phyloP scores from a whole-genome alignment of 2,888 invertebrate genomes.

The Frankliniella fusca region DNA sequence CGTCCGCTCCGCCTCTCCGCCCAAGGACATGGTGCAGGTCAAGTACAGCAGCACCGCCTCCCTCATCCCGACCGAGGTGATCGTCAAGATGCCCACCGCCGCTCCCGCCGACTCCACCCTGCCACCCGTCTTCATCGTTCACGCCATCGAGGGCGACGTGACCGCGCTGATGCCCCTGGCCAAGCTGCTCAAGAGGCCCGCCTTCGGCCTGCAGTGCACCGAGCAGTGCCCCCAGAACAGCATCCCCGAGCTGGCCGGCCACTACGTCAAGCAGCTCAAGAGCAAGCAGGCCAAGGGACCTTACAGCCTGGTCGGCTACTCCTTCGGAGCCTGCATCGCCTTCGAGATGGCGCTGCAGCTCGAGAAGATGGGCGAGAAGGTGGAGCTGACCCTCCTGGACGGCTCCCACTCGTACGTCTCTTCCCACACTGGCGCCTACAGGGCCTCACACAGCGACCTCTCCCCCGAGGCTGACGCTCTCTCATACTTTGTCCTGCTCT shows the following conservation, averaged over 20 bases:
- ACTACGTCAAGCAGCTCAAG: constrained; percentile 69
- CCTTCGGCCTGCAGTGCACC: constrained; percentile 88
- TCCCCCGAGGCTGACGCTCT: constrained; percentile 57
- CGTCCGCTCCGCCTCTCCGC: constrained; percentile 40
- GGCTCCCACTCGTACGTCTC: constrained; percentile 82
- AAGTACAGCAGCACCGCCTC: constrained; percentile 50
- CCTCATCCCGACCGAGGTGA: constrained; percentile 68
- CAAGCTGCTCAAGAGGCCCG: constrained; percentile 65
- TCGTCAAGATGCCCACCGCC: constrained; percentile 64
- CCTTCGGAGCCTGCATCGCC: constrained; percentile 90
- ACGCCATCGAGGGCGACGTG: constrained; percentile 87
- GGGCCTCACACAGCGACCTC: constrained; percentile 59
- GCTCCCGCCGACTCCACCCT: constrained; percentile 44
- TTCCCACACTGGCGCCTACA: constrained; percentile 67
- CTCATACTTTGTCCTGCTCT: constrained; percentile 76
- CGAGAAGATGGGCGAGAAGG: constrained; percentile 54
- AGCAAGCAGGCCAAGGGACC: constrained; percentile 74
- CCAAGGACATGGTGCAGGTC: constrained; percentile 44
- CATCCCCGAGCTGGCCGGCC: constrained; percentile 66
- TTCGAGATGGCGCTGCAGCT: constrained; percentile 90
- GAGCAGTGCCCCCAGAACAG: constrained; percentile 66
- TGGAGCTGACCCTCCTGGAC: constrained; percentile 75
- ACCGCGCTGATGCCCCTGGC: constrained; percentile 68
- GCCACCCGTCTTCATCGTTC: constrained; percentile 55
- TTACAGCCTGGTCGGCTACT: constrained; percentile 88